Percentiles rank a stretch among this genome's conserved stretches.
These are phyloP conservation scores for Drosophila eohydei DNA, from an alignment of 2,888 invertebrate genomes.

Conservation along the genomic window DNA sequence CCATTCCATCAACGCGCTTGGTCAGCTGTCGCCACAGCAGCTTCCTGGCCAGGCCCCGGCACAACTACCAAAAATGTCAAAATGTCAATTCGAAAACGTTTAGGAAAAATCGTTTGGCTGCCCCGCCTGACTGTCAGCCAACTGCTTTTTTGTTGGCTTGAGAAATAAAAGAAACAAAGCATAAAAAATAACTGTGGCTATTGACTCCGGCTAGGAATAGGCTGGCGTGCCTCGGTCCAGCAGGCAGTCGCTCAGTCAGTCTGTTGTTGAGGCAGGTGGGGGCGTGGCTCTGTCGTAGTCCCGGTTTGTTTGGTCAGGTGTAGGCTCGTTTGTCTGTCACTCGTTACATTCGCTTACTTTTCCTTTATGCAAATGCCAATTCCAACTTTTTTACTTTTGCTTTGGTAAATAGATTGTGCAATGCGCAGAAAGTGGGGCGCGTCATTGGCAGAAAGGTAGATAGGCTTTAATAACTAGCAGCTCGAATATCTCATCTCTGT, in stretches of 20 bases:
- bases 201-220: conserved; percentile 30
- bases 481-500: conserved; percentile 12
- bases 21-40: conserved; percentile 68
- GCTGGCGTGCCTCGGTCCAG: conserved; percentile 15
- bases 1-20: conserved; percentile 56
- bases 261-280: neutral
- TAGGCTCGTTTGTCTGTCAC: conserved; percentile 74
- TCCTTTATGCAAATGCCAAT: conserved; percentile 70
- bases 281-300: conserved; percentile 24
- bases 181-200: conserved; percentile 31
- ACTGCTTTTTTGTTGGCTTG: conserved; percentile 47
- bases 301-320: conserved; percentile 66
- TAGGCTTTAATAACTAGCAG: conserved; percentile 31
- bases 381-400: conserved; percentile 30
- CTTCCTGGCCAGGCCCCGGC: conserved; percentile 59
- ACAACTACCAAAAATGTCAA: conserved; percentile 71
- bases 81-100: conserved; percentile 79
- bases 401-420: conserved; percentile 40
- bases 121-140: conserved; percentile 37
- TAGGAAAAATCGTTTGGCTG: conserved; percentile 63
- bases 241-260: conserved; percentile 16
- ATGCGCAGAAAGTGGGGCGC: conserved; percentile 46
- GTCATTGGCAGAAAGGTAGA: conserved; percentile 10
- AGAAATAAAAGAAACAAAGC: conserved; percentile 31
- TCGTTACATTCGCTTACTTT: conserved; percentile 66